These are phyloP conservation scores for Corythaixoides concolor DNA, from an alignment of 2,113 vertebrate species.

Conservation along the genomic window DNA sequence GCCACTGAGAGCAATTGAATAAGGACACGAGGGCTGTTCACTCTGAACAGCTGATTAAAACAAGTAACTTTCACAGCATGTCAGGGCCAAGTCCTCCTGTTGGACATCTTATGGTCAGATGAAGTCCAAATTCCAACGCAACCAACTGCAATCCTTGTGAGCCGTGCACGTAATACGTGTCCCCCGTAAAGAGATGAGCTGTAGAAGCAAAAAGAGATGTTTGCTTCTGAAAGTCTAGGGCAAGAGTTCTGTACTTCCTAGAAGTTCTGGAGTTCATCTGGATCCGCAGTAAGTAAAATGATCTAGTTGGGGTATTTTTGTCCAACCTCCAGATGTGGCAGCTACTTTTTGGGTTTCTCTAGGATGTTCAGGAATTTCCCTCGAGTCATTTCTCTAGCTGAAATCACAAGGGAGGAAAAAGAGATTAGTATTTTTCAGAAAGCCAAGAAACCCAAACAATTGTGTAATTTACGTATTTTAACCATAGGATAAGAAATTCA, in stretches of 20 bases:
- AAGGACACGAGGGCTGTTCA: background rate
- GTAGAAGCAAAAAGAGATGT: background rate
- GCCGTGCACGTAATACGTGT: background rate
- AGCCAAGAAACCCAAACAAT: background rate
- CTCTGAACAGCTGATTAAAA: background rate
- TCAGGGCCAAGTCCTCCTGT: background rate
- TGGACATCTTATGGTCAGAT: background rate
- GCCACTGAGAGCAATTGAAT: background rate
- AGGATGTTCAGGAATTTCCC: constrained; percentile 98
- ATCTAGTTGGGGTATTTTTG: background rate
- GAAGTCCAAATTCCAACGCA: background rate
- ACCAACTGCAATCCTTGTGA: background rate
- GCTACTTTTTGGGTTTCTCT: constrained; percentile 94
- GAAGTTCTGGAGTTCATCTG: constrained; percentile 26
- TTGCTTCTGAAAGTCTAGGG: constrained; percentile 20
- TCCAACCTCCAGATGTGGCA: background rate
- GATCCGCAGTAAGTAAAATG: background rate
- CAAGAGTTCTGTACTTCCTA: background rate
- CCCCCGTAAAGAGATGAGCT: background rate
- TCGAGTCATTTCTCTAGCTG: constrained; percentile 98
- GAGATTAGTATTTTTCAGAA: background rate
- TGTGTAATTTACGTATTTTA: constrained; percentile 8
- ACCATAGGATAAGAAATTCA: background rate
- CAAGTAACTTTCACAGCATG: background rate
- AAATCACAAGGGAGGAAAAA: constrained; percentile 67